Base-by-base conservation (phyloP, 2,113 vertebrate species). In the Miniopterus natalensis region DNA sequence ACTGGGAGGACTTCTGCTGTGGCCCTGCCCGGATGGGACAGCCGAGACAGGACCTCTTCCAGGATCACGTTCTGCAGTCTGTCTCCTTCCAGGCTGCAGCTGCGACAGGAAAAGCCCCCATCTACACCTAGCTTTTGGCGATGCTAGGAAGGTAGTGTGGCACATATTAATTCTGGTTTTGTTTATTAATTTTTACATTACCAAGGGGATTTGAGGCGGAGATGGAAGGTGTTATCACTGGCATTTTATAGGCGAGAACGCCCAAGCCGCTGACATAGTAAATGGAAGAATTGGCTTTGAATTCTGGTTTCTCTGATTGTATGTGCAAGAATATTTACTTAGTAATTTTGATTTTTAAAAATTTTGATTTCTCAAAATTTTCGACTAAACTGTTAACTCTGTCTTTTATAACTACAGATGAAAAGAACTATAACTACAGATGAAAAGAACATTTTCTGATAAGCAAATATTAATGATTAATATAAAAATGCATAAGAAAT, bases 271-370 rank as follows among this genome's bases (percentile, higher is more conserved):
- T 77, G 27, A 87, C 2, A 8, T 14, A 51, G 15, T 71, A 80
- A 90, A 36, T 57, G 36, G n/a, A 90, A 90, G 40, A 84, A 66
- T 0, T 51, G 31, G 73, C 42, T 88, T 89, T 83, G n/a, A 90
- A 47, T 75, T 92, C 21, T 36, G 55, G 27, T 63, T n/a, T 90
- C 8, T 77, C 80, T 80, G 25, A 49, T 21, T 29, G 57, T 57
- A 59, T 59, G 49, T 53, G 45, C 20, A 83, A 75, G 27, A 84
- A 4, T 90, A 57, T 92, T 94, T 92, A 80, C n/a, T 74, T 13
- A 53, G 25, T 84, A 55, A 77, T 75, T 96, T 90, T 77, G 8
- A 83, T 93, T 87, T 93, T 90, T 80, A 90, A 61, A 36, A 36
- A 36, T 36, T 36, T 77, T 87, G 96, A 55, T 20, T 66, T 86